Base-by-base conservation (phyloP, 2,797 vertebrate species). In the Orientallactaga sibirica region DNA sequence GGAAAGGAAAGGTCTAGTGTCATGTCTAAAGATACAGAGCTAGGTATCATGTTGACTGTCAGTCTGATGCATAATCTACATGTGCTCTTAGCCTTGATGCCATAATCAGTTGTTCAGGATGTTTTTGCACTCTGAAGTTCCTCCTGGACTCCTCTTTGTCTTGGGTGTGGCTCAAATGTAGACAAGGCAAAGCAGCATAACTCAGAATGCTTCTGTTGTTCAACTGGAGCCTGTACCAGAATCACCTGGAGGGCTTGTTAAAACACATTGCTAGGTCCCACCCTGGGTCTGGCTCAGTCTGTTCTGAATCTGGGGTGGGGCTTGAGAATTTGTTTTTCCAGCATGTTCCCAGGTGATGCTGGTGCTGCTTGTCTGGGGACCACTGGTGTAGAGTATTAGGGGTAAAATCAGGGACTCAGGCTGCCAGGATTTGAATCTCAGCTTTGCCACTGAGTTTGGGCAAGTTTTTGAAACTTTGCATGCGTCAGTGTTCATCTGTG, bases 41-140 rank as follows among this genome's bases (percentile, higher is more conserved):
- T 85, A 52, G 52, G n/a, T 62, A 67, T 92, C 76, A 77, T 4
- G 48, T 5, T 43, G 61, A 70, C 18, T 29, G 18, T 25, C 33
- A 19, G 66, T 41, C 43, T 89, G 48, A 64, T 61, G 73, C 76
- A 27, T 78, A 86, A 62, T 92, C 52, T 0, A 27, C 24, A 29
- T 7, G 33, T 3, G 52, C 5, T 75, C 75, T 79, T 75, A 48
- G 37, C 58, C 48, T 73, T 92, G 76, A 87, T 64, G 55, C 81
- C 43, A 37, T 29, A 78, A 64, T 92, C 64, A 84, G 61, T 86
- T 94, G 76, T 90, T 84, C 16, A 64, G 48, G 64, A 37, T 93
- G 80, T 85, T 90, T 92, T 95, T 94, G 82, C 48, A 33, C 64
- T 85, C 4, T 82, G 76, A 82, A 80, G 68, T 92, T 97, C 73